Base-by-base conservation (phyloP, 2,888 invertebrate genomes). In the Bellardia bayeri region DNA sequence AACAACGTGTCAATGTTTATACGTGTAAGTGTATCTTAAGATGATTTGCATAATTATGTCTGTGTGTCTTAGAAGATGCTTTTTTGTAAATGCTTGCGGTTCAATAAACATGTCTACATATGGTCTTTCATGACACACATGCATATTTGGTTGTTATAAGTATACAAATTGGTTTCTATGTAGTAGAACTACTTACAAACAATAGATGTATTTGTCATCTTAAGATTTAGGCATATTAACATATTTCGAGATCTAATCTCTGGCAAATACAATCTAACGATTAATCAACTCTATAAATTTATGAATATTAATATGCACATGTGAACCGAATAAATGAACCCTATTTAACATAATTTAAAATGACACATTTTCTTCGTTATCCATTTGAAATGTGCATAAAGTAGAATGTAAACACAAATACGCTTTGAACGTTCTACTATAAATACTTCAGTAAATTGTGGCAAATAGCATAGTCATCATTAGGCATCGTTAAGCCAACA, bases 21-120 rank as follows among this genome's bases (percentile, higher is more conserved):
- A 69, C 51, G 0, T 61, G 13, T 69, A 56, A 74, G 74, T 68
- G 16, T 69, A 16, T 49, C 68, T 75, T 14, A 75, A 69, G 68
- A 69, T 16, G 51, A 68, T 82, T 82, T 82, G 69, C 68, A 76
- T 76, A 69, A 75, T 76, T 76, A 66, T 51, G 23, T 37, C 14
- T 6, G 37, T 56, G 49, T 68, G 49, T 58, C 40, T 58, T 16
- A 49, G 58, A 61, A 79, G 13, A 78, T 58, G 42, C 30, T 58
- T 68, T n/a, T 79, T 37, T 58, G 23, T 23, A 45, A 14, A 69
- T 69, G 23, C 69, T 69, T 79, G 49, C 16, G 33, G 49, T 49
- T 61, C 33, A 61, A 40, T 13, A 7, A n/a, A 40, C n/a, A 80
- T 40, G 30, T 63, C 5, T 45, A 42, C 23, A 11, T 11, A 64